Base-by-base conservation (phyloP, 1,140 invertebrate species). In the Platyscapa corneri region DNA sequence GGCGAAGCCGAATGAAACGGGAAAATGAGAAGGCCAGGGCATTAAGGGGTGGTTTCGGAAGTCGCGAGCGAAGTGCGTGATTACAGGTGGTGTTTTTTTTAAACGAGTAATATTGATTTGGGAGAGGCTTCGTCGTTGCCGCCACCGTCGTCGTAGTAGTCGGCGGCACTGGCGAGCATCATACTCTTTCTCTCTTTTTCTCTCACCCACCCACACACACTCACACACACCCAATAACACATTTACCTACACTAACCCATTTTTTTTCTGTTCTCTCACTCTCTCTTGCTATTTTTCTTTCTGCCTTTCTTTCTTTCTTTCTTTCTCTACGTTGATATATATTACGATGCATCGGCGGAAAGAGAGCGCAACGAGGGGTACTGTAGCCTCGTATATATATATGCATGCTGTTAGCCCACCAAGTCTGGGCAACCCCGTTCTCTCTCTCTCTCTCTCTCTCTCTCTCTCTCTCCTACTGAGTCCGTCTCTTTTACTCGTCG, bases 31-130 rank as follows among this genome's bases (percentile, higher is more conserved):
- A 7, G 16, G 42, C 0, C 12, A 1, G 49, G n/a, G 2, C 23
- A 10, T 18, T 30, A 30, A 18, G 30, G 32, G 46, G 23, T 37
- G 39, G 42, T 82, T 72, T 70, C 64, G 81, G 39, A 30, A 83
- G 34, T 74, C 74, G 60, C 67, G 49, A 49, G 76, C 85, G 81
- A 87, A 86, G 87, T 87, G 84, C 88, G 88, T 87, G 88, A 90
- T 90, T 90, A 90, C 89, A 90, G 89, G 88, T 89, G 88, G 87
- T 88, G 87, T 86, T 92, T 92, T 89, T 91, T 92, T 91, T 92
- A 91, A 89, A 90, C 90, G 92, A 92, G 92, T 93, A 91, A 92
- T 93, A 93, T 93, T 93, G 92, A 93, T 93, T 93, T 91, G 92
- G 92, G 91, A 91, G 92, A 92, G 92, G 90, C 91, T 90, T 90